phyloP scores from a whole-genome alignment of 2,888 invertebrate species.

The Diaperis boleti region DNA sequence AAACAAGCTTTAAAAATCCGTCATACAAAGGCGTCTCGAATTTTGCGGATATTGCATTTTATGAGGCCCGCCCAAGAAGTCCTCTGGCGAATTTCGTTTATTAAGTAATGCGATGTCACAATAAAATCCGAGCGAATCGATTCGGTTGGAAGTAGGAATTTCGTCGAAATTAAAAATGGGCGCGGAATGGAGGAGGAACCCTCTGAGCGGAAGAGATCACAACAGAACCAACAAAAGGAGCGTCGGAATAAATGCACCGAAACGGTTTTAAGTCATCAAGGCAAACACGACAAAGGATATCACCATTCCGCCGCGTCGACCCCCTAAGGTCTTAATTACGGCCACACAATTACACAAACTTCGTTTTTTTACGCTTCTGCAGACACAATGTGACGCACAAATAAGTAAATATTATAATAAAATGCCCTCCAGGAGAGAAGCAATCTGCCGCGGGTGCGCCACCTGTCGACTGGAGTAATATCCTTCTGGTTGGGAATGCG shows the following conservation, averaged over 20 bases:
- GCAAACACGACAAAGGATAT: slow-evolving; percentile 47
- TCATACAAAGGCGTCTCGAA: background rate
- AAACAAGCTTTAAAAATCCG: too few relatives aligned
- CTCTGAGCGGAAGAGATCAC: slow-evolving; percentile 45
- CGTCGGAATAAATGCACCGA: slow-evolving; percentile 48
- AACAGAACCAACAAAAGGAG: slow-evolving; percentile 46
- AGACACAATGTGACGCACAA: slow-evolving; percentile 46
- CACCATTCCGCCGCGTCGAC: slow-evolving; percentile 45
- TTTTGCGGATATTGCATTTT: background rate
- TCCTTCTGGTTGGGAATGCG: slow-evolving; percentile 39
- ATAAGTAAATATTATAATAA: slow-evolving; percentile 48
- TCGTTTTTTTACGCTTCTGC: slow-evolving; percentile 46
- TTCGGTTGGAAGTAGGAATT: slow-evolving; percentile 18
- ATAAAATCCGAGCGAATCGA: slow-evolving; percentile 28
- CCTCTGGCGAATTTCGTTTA: slow-evolving; percentile 11
- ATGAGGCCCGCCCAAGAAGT: background rate
- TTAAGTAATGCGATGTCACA: slow-evolving; percentile 22
- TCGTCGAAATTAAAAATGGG: slow-evolving; percentile 37
- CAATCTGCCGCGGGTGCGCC: slow-evolving; percentile 48
- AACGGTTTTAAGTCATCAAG: slow-evolving; percentile 44
- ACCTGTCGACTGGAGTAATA: slow-evolving; percentile 46
- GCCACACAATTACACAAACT: slow-evolving; percentile 46
- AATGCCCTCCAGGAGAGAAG: slow-evolving; percentile 47
- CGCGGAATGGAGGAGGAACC: slow-evolving; percentile 11
- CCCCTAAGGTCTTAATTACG: slow-evolving; percentile 49